Conservation (phyloP, 2,888 invertebrate genomes). For the Cataglyphis altisquamis region DNA sequence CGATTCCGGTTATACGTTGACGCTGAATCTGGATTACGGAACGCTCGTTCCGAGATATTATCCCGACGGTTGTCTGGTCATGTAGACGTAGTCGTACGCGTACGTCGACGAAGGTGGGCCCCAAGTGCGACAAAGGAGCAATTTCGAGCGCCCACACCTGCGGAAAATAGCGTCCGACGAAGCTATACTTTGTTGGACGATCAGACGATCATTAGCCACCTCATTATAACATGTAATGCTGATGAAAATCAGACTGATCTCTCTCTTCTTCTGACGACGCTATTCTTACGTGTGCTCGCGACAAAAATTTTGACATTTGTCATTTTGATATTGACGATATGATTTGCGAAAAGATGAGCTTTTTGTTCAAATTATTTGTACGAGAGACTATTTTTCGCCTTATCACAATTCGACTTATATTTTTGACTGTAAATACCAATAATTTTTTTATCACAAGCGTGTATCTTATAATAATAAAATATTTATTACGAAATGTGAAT, state of each 20-base stretch:
- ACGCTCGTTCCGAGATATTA: constrained; percentile 69
- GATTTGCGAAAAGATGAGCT: not conserved
- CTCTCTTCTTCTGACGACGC: not conserved
- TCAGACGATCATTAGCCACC: constrained; percentile 67
- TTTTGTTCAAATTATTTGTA: not conserved
- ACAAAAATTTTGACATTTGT: constrained; percentile 7
- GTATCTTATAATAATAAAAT: not conserved
- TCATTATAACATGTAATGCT: constrained; percentile 67
- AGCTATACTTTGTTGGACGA: constrained; percentile 29
- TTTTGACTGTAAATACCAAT: not conserved
- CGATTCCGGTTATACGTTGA: constrained; percentile 54
- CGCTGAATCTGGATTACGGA: constrained; percentile 69
- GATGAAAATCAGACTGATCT: constrained; percentile 53
- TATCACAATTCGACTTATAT: not conserved
- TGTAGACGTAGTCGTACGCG: constrained; percentile 61
- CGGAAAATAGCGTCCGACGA: constrained; percentile 61
- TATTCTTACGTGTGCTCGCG: constrained; percentile 18
- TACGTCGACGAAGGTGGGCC: constrained; percentile 60
- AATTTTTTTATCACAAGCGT: not conserved
- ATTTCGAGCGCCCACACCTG: constrained; percentile 65
- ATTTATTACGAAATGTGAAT: not conserved
- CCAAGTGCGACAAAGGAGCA: constrained; percentile 57
- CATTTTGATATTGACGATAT: not conserved
- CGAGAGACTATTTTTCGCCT: not conserved
- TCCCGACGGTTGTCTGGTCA: constrained; percentile 72